These are phyloP conservation scores for Ammodytes dubius DNA, from an alignment of 2,113 vertebrate genomes.

Conservation along the genomic window DNA sequence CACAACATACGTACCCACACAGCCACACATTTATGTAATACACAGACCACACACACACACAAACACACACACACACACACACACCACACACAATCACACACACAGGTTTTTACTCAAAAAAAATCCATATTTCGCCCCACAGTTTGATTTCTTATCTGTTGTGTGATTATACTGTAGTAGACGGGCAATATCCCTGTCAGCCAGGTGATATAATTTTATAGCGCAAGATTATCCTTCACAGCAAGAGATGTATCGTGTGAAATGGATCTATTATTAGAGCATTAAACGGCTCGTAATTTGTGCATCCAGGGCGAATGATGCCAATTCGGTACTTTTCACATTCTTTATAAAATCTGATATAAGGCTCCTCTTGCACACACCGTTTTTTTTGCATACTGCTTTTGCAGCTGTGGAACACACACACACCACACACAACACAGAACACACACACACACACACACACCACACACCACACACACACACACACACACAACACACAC, in stretches of 20 bases:
- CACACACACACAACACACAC: too few species aligned
- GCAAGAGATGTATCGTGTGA: slow-evolving; percentile 62
- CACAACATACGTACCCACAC: slow-evolving; percentile 21
- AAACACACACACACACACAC: slow-evolving; percentile 3
- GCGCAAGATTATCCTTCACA: slow-evolving; percentile 75
- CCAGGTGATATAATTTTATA: slow-evolving; percentile 75
- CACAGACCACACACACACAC: slow-evolving; percentile 7
- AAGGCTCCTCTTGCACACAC: slow-evolving; percentile 5
- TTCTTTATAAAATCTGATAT: slow-evolving; percentile 45
- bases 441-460: too few species aligned
- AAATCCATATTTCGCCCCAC: slow-evolving; percentile 63
- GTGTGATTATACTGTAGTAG: slow-evolving; percentile 73
- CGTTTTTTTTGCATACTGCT: slow-evolving; percentile 31
- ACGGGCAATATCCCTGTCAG: slow-evolving; percentile 75
- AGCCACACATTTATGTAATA: neutral
- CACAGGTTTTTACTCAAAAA: slow-evolving; percentile 56
- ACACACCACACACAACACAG: too few species aligned
- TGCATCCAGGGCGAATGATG: slow-evolving; percentile 58
- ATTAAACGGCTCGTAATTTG: slow-evolving; percentile 65
- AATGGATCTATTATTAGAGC: slow-evolving; percentile 75
- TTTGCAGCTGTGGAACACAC: neutral
- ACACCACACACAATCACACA: slow-evolving; percentile 18
- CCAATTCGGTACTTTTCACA: slow-evolving; percentile 25
- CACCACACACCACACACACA: too few species aligned
- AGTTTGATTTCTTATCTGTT: slow-evolving; percentile 75